phyloP scores from a whole-genome alignment of 2,888 invertebrate genomes.

The Atrina japonica region DNA sequence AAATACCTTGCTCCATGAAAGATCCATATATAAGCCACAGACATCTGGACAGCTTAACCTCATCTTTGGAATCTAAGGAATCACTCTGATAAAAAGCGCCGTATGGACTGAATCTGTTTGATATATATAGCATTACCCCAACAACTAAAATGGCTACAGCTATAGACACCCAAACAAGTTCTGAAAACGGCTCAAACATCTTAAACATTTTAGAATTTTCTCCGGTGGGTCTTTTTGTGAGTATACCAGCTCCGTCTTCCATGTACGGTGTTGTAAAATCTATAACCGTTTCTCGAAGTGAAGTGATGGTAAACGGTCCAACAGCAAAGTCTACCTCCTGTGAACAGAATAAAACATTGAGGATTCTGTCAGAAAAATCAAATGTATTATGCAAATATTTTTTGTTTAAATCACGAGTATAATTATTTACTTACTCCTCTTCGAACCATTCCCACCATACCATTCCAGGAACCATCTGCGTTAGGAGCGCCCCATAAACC shows the following conservation, averaged over 20 bases:
- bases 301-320: conserved; percentile 68
- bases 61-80: neutral
- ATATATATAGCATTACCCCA: conserved; percentile 52
- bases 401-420: no score
- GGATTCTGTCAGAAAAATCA: no score
- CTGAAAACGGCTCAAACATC: conserved; percentile 62
- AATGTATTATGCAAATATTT: no score
- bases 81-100: conserved; percentile 17
- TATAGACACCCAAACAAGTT: conserved; percentile 60
- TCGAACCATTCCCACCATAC: conserved; percentile 40
- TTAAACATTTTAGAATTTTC: conserved; percentile 60
- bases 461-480: conserved; percentile 39
- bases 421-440: conserved; percentile 23
- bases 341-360: neutral
- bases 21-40: conserved; percentile 60
- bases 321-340: conserved; percentile 66
- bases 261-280: conserved; percentile 68
- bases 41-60: conserved; percentile 44
- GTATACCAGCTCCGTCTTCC: conserved; percentile 68
- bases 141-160: conserved; percentile 51
- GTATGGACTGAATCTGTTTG: conserved; percentile 54
- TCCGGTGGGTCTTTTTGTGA: conserved; percentile 58
- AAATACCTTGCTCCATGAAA: conserved; percentile 62
- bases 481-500: conserved; percentile 35
- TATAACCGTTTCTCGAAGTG: conserved; percentile 58